phyloP scores from a whole-genome alignment of 2,888 invertebrate genomes.

The Polyploca ridens region DNA sequence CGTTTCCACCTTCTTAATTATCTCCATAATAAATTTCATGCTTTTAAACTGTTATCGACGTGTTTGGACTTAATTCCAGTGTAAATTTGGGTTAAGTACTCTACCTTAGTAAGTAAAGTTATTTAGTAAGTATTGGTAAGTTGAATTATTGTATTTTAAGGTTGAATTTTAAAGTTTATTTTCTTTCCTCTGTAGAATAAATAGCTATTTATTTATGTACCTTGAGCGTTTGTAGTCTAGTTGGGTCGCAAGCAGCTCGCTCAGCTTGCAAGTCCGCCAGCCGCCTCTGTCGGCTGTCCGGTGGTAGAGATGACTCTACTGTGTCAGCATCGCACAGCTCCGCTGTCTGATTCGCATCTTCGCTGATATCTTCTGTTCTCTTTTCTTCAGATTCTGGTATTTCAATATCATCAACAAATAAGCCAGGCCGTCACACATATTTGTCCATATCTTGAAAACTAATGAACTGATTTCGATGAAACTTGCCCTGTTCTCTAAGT shows the following conservation, averaged over 20 bases:
- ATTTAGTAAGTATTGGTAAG: not conserved
- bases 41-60: not conserved
- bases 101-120: too few species aligned
- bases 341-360: constrained; percentile 82
- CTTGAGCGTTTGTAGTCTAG: constrained; percentile 89
- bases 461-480: too few species aligned
- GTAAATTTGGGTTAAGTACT: too few species aligned
- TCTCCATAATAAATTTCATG: not conserved
- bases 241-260: constrained; percentile 92
- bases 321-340: constrained; percentile 86
- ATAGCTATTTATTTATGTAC: constrained; percentile 27
- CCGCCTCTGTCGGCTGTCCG: constrained; percentile 87
- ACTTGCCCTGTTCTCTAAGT: too few species aligned
- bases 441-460: too few species aligned
- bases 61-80: not conserved
- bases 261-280: constrained; percentile 89
- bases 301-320: constrained; percentile 88
- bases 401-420: too few species aligned
- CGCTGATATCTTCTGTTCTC: constrained; percentile 70
- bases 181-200: too few species aligned
- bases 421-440: too few species aligned
- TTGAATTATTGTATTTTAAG: not conserved
- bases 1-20: not conserved
- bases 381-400: constrained; percentile 70
- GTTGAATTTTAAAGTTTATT: too few species aligned